These are phyloP conservation scores for Syrmaticus mikado DNA, from an alignment of 2,113 vertebrate species.

Conservation along the genomic window DNA sequence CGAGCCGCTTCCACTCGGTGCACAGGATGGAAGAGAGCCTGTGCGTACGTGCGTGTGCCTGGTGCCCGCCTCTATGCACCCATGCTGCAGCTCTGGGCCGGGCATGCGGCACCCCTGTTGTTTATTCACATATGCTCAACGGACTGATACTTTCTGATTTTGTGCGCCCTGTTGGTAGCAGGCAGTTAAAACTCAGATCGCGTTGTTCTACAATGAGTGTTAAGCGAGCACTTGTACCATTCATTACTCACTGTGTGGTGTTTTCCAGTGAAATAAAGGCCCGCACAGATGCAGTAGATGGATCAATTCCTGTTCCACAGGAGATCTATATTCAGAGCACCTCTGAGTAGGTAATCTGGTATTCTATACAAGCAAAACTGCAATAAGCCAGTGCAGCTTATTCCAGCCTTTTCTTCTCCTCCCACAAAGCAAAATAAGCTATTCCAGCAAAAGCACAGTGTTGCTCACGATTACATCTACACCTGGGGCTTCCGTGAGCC, in stretches of 20 bases:
- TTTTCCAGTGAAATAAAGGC: neutral
- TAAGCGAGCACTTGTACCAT: neutral
- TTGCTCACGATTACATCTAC: constrained; percentile 54
- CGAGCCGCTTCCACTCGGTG: neutral
- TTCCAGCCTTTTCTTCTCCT: constrained; percentile 52
- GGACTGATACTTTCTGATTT: neutral
- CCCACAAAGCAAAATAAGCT: constrained; percentile 54
- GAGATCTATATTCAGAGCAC: constrained; percentile 52
- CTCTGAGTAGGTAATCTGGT: constrained; percentile 44
- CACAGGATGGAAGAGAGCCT: neutral
- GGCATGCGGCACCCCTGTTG: neutral
- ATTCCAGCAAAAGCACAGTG: constrained; percentile 47
- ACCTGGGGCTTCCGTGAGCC: constrained; percentile 63
- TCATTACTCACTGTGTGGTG: neutral
- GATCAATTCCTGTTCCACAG: neutral
- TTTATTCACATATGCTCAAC: neutral
- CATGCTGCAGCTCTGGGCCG: neutral
- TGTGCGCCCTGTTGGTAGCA: neutral
- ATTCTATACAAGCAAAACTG: constrained; percentile 55
- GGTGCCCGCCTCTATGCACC: neutral
- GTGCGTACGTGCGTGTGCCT: accelerated
- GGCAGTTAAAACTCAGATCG: accelerated
- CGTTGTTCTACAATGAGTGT: neutral
- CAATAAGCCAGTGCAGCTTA: constrained; percentile 48
- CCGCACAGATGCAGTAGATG: neutral